A percentile compares a stretch with the other conserved stretches of the same genome.
These are phyloP conservation scores for fruit fly (Drosophila melanogaster) DNA, from an alignment of 1,140 invertebrate genomes.

Conservation along the genomic window DNA sequence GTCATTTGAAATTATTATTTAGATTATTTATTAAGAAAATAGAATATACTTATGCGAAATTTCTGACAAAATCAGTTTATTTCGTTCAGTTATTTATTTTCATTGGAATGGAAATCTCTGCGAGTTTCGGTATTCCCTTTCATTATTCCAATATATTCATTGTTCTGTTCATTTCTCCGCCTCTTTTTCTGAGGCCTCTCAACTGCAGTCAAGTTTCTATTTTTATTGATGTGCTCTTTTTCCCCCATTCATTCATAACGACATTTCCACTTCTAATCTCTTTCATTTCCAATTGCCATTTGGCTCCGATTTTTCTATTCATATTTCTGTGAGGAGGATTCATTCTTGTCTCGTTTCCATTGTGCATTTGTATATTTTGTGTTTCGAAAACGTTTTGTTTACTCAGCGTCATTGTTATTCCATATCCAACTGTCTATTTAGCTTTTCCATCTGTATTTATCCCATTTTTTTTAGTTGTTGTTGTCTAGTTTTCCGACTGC, in stretches of 20 bases:
- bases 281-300: conserved; percentile 57
- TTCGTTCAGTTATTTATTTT: not conserved
- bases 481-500: conserved; percentile 33
- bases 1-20: not conserved
- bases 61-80: not conserved
- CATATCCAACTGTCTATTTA: conserved; percentile 48
- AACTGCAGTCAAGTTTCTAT: conserved; percentile 44
- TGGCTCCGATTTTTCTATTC: conserved; percentile 34
- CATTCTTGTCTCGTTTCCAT: conserved; percentile 27
- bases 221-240: conserved; percentile 52
- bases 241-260: conserved; percentile 52
- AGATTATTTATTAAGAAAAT: not conserved
- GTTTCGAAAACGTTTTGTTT: conserved; percentile 59
- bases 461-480: not conserved
- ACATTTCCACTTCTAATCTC: conserved; percentile 57
- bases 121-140: conserved; percentile 1
- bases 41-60: not conserved
- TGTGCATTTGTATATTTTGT: conserved; percentile 41
- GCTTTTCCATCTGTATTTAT: conserved; percentile 25
- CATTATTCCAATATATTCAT: conserved; percentile 50
- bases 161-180: conserved; percentile 29
- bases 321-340: conserved; percentile 33
- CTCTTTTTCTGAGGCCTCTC: conserved; percentile 25
- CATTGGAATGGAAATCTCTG: conserved; percentile 10
- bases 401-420: conserved; percentile 49